Base-by-base conservation (phyloP, 2,888 invertebrate genomes). In the Tetropium fuscum region DNA sequence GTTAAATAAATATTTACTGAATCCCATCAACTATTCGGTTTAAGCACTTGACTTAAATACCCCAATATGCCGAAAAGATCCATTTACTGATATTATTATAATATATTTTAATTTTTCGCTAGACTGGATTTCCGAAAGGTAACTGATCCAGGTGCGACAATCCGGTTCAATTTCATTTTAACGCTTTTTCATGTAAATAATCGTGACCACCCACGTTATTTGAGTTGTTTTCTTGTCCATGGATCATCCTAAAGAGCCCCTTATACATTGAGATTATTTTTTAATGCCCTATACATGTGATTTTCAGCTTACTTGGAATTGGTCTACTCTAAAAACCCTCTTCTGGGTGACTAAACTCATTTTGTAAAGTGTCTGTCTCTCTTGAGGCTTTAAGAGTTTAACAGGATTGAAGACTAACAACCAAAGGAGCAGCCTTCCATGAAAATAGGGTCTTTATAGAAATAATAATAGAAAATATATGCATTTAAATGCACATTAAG, bases 1-100 rank as follows among this genome's bases (percentile, higher is more conserved):
- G 54, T 53, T 63, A 61, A 65, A 62, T 58, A 65, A 68, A 68
- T 62, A 68, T 65, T 65, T 65, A 63, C 49, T 30, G 58, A 60
- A 57, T 58, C 58, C 40, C 45, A 53, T 53, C 30, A 22, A 41
- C 44, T 40, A 61, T 49, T 45, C 41, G 36, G 36, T 47, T 53
- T 36, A 32, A 36, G 48, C 65, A 65, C 65, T 68, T 68, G 68
- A 68, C 68, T 68, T 53, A 48, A 65, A 63, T 57, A 32, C 25
- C 45, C 47, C 25, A 56, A 55, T 58, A 36, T 32, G 41, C 51
- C 47, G 41, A 41, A 41, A n/a, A 48, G 61, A 40, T 43, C 49
- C 47, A 41, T 45, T 54, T 49, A 48, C 60, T 48, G 55, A 58
- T 58, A 54, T 54, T 58, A 58, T 61, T 36, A 48, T 40, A 48